phyloP scores from a whole-genome alignment of 2,797 vertebrate species.

The Acestrorhynchus altus region DNA sequence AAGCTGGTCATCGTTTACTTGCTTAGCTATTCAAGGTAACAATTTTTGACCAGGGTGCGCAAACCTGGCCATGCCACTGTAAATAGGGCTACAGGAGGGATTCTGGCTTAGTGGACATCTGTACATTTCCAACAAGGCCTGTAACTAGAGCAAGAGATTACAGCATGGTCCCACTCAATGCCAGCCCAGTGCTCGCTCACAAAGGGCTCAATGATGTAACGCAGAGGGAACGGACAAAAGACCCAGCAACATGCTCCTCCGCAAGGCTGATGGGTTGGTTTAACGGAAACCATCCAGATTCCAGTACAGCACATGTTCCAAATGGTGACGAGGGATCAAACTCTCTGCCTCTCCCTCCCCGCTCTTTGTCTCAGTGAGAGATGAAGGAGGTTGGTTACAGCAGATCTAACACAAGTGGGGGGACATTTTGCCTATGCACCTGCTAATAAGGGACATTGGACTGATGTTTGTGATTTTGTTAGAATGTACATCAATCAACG shows the following conservation, averaged over 20 bases:
- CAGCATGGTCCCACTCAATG: background rate
- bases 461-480: too few species aligned
- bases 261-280: background rate
- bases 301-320: background rate
- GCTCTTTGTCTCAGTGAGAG: background rate
- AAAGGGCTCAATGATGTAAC: constrained; percentile 5
- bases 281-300: background rate
- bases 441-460: too few species aligned
- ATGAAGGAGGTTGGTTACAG: background rate
- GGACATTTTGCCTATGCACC: too few species aligned
- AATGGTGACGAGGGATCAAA: background rate
- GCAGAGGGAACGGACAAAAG: constrained; percentile 9
- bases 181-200: constrained; percentile 4
- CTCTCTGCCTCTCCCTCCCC: background rate
- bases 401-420: background rate
- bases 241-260: background rate
- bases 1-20: too few species aligned
- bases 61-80: too few species aligned
- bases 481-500: too few species aligned
- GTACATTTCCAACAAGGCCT: background rate
- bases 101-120: background rate
- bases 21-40: too few species aligned
- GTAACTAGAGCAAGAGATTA: constrained; percentile 1
- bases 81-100: background rate
- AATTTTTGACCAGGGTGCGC: too few species aligned